These are phyloP conservation scores for Crambe crambe DNA, from an alignment of 37 sponge, comb jelly and placozoan genomes.

Conservation along the genomic window DNA sequence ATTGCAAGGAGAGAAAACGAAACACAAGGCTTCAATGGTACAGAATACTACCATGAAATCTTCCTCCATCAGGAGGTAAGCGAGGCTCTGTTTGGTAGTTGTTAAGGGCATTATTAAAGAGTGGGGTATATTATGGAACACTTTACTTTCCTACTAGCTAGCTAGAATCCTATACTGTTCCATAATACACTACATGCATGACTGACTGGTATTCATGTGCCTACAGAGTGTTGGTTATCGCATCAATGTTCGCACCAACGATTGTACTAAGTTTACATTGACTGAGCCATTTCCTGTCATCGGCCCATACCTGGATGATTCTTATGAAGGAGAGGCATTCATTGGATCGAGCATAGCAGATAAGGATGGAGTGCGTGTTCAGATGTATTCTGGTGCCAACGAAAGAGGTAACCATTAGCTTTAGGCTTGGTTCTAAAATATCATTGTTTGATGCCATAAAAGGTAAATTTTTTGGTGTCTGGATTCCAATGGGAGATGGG, in stretches of 20 bases:
- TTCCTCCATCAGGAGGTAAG: conserved; percentile 20
- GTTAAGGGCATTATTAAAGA: too few relatives aligned
- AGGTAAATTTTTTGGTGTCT: neutral
- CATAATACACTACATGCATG: neutral
- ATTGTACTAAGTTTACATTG: conserved; percentile 25
- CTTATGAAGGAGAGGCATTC: conserved; percentile 21
- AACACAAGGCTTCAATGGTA: neutral
- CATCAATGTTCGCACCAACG: conserved; percentile 36
- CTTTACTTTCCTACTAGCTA: too few relatives aligned
- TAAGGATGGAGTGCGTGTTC: conserved; percentile 33
- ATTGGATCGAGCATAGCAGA: conserved; percentile 39
- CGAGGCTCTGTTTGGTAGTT: too few relatives aligned
- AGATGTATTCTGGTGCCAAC: neutral
- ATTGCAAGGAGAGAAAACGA: conserved; percentile 23
- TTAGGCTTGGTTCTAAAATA: neutral
- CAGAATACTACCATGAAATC: conserved; percentile 25
- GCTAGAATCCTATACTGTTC: neutral
- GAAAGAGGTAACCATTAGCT: neutral
- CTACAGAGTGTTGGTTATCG: conserved; percentile 44
- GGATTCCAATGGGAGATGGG: conserved; percentile 2
- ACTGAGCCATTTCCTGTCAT: conserved; percentile 30
- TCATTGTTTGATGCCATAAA: neutral
- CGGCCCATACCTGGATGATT: conserved; percentile 34
- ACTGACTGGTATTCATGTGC: neutral
- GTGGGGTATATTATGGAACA: too few relatives aligned